These are phyloP conservation scores for Xestia sexstrigata DNA, from an alignment of 2,888 invertebrate species.

Conservation along the genomic window DNA sequence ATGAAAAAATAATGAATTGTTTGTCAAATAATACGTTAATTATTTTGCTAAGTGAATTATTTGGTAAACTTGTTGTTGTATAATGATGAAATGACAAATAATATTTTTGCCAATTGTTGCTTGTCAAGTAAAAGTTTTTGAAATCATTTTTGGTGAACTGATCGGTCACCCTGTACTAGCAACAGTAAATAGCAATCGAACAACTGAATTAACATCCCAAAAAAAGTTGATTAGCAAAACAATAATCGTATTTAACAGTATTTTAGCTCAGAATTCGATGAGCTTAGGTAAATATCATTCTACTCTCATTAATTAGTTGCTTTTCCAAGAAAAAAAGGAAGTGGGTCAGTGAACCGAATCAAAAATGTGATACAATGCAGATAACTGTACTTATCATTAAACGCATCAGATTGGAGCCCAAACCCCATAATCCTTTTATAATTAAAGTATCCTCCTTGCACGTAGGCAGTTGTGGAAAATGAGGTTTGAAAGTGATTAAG, in stretches of 20 bases:
- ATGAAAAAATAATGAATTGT: too few species aligned
- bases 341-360: conserved; percentile 13
- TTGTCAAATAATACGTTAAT: too few species aligned
- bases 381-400: conserved; percentile 22
- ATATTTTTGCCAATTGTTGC: too few species aligned
- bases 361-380: conserved; percentile 23
- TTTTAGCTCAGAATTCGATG: background rate
- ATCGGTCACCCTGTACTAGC: conserved; percentile 7
- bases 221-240: background rate
- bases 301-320: conserved; percentile 2
- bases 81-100: too few species aligned
- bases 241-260: conserved; percentile 6
- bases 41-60: too few species aligned
- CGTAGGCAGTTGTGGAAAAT: conserved; percentile 23
- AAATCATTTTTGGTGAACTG: too few species aligned
- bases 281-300: background rate
- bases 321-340: conserved; percentile 9
- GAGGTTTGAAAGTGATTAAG: conserved; percentile 5
- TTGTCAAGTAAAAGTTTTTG: too few species aligned
- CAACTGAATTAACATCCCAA: background rate
- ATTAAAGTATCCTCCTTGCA: conserved; percentile 10
- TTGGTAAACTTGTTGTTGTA: too few species aligned
- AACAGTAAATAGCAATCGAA: background rate
- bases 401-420: background rate
- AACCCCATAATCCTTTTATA: conserved; percentile 29